A percentile compares a stretch with the other conserved stretches of the same genome.
These are phyloP conservation scores for Mizuhopecten yessoensis DNA, from an alignment of 1,140 invertebrate genomes.

Conservation along the genomic window DNA sequence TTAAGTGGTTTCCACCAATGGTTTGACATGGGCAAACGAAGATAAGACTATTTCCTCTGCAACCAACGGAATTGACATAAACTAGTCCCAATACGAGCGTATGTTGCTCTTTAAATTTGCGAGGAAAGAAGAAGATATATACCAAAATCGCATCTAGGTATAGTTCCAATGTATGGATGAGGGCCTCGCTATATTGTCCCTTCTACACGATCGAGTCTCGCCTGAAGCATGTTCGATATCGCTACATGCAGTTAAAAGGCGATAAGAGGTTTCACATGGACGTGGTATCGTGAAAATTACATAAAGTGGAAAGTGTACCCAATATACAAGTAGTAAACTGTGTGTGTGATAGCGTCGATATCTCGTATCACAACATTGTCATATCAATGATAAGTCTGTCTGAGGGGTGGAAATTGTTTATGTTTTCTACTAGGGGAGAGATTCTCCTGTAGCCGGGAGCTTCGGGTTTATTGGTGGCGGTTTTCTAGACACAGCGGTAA, in stretches of 20 bases:
- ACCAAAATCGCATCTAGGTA: not conserved
- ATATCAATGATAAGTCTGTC: not conserved
- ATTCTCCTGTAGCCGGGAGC: not conserved
- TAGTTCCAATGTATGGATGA: not conserved
- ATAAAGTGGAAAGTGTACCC: constrained; percentile 38
- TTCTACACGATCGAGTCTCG: not conserved
- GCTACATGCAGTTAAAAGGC: constrained; percentile 13
- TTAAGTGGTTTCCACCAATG: too few species aligned
- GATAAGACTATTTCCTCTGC: too few species aligned
- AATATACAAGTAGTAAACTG: constrained; percentile 33
- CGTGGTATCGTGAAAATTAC: constrained; percentile 19
- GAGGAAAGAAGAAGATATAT: too few species aligned
- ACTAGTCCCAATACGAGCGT: too few species aligned
- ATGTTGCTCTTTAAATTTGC: too few species aligned
- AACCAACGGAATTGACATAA: too few species aligned
- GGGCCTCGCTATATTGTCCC: not conserved
- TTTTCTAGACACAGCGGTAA: constrained; percentile 2
- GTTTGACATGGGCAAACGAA: too few species aligned
- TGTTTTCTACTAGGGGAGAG: not conserved
- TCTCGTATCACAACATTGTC: not conserved
- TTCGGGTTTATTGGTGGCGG: not conserved
- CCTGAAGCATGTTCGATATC: constrained; percentile 2
- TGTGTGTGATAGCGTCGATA: not conserved
- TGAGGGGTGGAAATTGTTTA: constrained; percentile 37
- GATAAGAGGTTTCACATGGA: constrained; percentile 30